These are phyloP conservation scores for Akabosia matsudoensis DNA, from an alignment of 1,140 invertebrate species.

Conservation along the genomic window DNA sequence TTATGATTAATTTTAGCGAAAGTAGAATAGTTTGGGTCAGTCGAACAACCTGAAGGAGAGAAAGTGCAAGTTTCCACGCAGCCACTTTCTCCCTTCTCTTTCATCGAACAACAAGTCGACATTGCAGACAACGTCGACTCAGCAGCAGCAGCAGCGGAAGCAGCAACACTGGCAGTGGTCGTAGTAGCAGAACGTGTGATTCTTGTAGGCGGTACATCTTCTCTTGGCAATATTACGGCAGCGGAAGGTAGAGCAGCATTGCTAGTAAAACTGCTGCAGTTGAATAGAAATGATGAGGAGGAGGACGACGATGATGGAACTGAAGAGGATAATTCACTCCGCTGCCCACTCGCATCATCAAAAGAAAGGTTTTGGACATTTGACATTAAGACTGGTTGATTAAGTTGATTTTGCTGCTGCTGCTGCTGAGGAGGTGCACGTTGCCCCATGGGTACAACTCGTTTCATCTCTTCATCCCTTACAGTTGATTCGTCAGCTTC, in stretches of 20 bases:
- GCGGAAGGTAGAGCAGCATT: not conserved
- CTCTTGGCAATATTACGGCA: conserved; percentile 14
- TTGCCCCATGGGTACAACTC: not conserved
- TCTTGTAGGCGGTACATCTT: not conserved
- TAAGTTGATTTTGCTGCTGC: not conserved
- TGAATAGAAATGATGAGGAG: not conserved
- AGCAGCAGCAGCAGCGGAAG: not conserved
- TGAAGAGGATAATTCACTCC: not conserved
- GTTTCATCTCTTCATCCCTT: conserved; percentile 11
- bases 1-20: conserved; percentile 19
- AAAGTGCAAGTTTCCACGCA: not conserved
- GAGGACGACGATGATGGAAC: conserved; percentile 10
- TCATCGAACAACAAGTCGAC: not conserved
- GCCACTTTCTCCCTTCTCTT: conserved; percentile 3
- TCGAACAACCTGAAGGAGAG: conserved; percentile 24
- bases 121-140: not conserved
- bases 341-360: not conserved
- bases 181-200: not conserved
- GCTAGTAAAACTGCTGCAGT: not conserved
- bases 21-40: conserved; percentile 24
- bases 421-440: not conserved
- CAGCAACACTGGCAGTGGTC: not conserved
- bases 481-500: not conserved
- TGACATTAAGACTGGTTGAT: not conserved
- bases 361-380: not conserved